These are phyloP conservation scores for Electrona antarctica DNA, from an alignment of 2,113 vertebrate genomes.

Conservation along the genomic window DNA sequence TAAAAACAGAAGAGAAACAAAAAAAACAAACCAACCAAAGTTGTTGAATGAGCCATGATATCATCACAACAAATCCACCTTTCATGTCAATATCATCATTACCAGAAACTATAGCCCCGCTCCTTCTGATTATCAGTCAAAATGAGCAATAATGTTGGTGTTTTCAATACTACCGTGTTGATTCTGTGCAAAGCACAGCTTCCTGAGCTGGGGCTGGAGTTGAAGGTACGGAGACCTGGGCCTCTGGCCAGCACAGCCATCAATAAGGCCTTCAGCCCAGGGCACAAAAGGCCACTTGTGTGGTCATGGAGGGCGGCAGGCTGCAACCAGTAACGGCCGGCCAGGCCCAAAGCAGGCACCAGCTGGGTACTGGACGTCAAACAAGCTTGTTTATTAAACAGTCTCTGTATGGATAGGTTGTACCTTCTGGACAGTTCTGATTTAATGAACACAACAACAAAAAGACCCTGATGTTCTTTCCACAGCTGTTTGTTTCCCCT, in stretches of 20 bases:
- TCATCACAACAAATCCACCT: too few relatives aligned
- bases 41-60: too few relatives aligned
- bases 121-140: constrained; percentile 19
- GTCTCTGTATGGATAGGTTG: constrained; percentile 64
- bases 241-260: constrained; percentile 71
- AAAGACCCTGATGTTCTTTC: constrained; percentile 58
- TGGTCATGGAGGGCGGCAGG: constrained; percentile 53
- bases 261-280: constrained; percentile 79
- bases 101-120: not conserved
- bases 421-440: constrained; percentile 36
- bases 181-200: constrained; percentile 55
- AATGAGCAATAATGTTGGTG: constrained; percentile 31
- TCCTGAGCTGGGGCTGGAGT: constrained; percentile 63
- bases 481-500: constrained; percentile 14
- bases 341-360: constrained; percentile 58
- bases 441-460: constrained; percentile 47
- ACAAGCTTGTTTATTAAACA: constrained; percentile 79
- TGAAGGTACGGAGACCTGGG: constrained; percentile 59
- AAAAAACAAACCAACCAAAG: too few relatives aligned
- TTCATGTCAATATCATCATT: too few relatives aligned
- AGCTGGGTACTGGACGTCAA: constrained; percentile 65
- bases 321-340: constrained; percentile 70
- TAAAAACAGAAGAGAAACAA: too few relatives aligned
- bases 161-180: constrained; percentile 67
- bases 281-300: constrained; percentile 79